Base-by-base conservation (phyloP, 2,797 vertebrate species). In the Delichon dasypus region DNA sequence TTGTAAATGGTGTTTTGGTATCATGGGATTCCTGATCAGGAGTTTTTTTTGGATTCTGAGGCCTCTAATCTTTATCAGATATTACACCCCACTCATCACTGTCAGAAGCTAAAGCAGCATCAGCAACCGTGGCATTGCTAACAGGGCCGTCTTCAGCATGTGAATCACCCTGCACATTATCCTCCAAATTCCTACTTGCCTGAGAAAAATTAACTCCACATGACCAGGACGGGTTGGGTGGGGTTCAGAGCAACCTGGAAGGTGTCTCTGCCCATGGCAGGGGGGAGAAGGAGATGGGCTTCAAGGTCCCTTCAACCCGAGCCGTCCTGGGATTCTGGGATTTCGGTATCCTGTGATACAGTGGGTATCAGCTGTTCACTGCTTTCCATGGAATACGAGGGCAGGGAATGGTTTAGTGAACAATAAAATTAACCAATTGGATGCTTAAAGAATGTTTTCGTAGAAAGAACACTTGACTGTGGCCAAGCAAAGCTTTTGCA, bases 61-160 rank as follows among this genome's bases (percentile, higher is more conserved):
- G 71, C 30, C 76, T 89, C 89, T 96, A 93, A 96, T 96, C 83
- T 95, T 97, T 93, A 95, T 91, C 93, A 93, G 80, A 93, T 88
- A 93, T 93, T 91, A 96, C 95, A 95, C 67, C 94, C 94, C 66
- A 96, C 95, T 96, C 93, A 94, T 96, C 94, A 95, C 79, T 94
- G 95, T 97, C 95, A 95, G 76, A 19, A 89, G 79, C 64, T 75
- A 62, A 70, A 86, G 89, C 94, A 86, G 44, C 71, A 84, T 84
- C 91, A 92, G 90, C 89, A 89, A 44, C 89, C 50, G 20, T 66
- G 42, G 78, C 72, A 18, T 45, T 81, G 73, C 72, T 94, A 94
- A 92, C 79, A 90, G 55, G 76, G 45, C 82, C 2, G 0, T 53
- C 62, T 61, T 45, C 85, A 84, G 70, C 82, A 47, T 32, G 27